Percentiles rank a stretch among this genome's conserved stretches.
Conservation (phyloP, 2,113 vertebrate species). For the Syngnathus floridae region DNA sequence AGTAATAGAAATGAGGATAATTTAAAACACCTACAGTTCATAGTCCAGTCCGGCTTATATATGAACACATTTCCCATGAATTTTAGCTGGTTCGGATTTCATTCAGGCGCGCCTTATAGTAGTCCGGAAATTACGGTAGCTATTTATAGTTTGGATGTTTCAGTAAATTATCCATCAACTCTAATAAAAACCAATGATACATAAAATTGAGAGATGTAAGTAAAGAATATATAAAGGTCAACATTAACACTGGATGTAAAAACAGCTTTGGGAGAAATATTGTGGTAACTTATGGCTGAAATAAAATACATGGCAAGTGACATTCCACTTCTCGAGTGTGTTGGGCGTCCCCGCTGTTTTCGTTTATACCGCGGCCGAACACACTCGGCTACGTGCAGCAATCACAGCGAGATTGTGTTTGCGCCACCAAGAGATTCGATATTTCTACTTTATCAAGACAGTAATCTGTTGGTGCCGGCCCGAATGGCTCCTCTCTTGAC, state of each 20-base stretch:
- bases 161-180: too few species aligned
- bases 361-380: slow-evolving; percentile 28
- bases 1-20: too few species aligned
- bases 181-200: neutral
- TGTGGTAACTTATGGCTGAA: neutral
- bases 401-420: slow-evolving; percentile 57
- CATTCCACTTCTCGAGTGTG: slow-evolving; percentile 8
- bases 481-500: slow-evolving; percentile 54
- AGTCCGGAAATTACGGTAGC: too few species aligned
- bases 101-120: too few species aligned
- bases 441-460: slow-evolving; percentile 53
- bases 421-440: slow-evolving; percentile 40
- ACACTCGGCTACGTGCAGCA: slow-evolving; percentile 22
- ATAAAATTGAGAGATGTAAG: neutral
- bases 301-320: slow-evolving; percentile 11
- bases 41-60: too few species aligned
- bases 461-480: slow-evolving; percentile 55
- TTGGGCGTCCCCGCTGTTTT: slow-evolving; percentile 24
- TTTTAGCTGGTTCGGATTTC: too few species aligned
- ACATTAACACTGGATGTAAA: neutral
- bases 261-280: too few species aligned
- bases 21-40: too few species aligned
- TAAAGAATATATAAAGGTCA: neutral
- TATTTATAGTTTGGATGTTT: too few species aligned
- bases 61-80: too few species aligned